Base-by-base conservation (phyloP, 2,888 invertebrate genomes). In the Netelia inedita region DNA sequence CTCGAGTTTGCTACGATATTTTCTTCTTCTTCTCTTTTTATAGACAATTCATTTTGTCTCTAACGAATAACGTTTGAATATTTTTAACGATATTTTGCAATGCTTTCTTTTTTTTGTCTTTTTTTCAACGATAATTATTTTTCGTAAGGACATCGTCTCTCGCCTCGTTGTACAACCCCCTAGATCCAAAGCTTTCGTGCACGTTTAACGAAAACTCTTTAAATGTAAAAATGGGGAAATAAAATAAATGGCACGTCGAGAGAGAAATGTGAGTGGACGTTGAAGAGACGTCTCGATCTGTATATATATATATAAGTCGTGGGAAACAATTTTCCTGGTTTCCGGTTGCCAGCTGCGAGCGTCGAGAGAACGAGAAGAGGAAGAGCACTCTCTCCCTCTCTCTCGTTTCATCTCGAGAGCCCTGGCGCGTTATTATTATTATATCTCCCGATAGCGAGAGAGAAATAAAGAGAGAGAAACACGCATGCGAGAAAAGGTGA, bases 341-440 rank as follows among this genome's bases (percentile, higher is more conserved):
- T 19, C 59, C 43, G 46, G 28, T 61, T 66, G 50, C 59, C 41
- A 6, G 68, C 14, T n/a, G 73, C 10, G 16, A 23, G 57, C 41
- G 2, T 57, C 6, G 35, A 21, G 57, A 21, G 55, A 28, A 41
- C 28, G 68, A 23, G 59, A 21, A 68, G 35, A 10, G 21, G 21
- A 35, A 46, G 9, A 35, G 65, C 10, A 10, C 50, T 53, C 65
- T 66, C 28, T 65, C 74, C 5, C 41, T 53, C 63, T 43, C 53
- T 21, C 69, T 16, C 23, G 2, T 21, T 23, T 21, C 9, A 10
- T 8, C 63, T 28, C 19, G 57, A n/a, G 11, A 57, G 46, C 72
- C 46, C 73, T 28, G 65, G 46, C 65, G 72, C 50, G 74, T 5
- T 68, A 81, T 81, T 41, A 81, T 75, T 63, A 75, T 81, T 75